These are phyloP conservation scores for Brachionus koreanus DNA, from an alignment of 1,140 invertebrate genomes.

Conservation along the genomic window DNA sequence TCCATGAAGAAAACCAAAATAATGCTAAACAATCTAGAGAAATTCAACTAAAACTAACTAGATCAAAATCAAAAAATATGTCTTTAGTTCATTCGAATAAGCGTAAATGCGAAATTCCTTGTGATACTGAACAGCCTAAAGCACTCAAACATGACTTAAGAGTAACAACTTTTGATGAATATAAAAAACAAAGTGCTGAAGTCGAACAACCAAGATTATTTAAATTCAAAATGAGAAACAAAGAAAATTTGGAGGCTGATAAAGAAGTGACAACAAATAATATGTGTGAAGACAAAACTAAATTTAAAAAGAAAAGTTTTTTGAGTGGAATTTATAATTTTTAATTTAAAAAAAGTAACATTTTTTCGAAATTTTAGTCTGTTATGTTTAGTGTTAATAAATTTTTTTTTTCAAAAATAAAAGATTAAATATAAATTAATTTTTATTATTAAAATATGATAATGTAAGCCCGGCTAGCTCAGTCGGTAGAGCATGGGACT, in stretches of 20 bases:
- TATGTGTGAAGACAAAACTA: not conserved
- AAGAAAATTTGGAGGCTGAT: not conserved
- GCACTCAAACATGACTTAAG: not conserved
- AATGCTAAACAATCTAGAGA: not conserved
- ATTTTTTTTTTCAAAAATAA: not conserved
- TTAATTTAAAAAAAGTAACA: not conserved
- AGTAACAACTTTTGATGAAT: not conserved
- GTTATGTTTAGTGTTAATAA: not conserved
- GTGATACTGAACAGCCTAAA: not conserved
- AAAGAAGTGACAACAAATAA: not conserved
- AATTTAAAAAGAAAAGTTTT: not conserved
- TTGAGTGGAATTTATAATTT: not conserved
- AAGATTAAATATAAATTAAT: too few relatives aligned
- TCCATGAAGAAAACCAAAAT: not conserved
- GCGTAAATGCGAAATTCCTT: not conserved
- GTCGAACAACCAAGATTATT: not conserved
- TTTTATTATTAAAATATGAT: too few relatives aligned
- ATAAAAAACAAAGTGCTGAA: not conserved
- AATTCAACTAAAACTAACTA: not conserved
- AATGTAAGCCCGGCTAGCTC: conserved; percentile 27
- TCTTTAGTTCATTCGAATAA: not conserved
- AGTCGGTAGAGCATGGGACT: conserved; percentile 38
- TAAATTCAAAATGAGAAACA: not conserved
- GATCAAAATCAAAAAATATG: not conserved
- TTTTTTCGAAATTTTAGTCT: not conserved